A percentile compares a stretch with the other conserved stretches of the same genome.
Conservation (phyloP, 2,113 vertebrate genomes). For the Bufo gargarizans region DNA sequence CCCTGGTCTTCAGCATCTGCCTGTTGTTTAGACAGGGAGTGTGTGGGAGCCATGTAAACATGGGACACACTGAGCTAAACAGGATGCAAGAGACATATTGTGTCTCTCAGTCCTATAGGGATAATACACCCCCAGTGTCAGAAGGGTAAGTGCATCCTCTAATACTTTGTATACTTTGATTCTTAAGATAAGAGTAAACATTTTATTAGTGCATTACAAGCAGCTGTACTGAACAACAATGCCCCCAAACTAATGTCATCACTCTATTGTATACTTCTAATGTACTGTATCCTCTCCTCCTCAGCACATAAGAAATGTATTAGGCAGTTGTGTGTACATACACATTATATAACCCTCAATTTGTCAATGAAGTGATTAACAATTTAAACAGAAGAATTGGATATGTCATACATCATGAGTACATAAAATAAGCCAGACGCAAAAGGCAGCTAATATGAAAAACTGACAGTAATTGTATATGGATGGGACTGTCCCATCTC, state of each 20-base stretch:
- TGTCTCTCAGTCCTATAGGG: neutral
- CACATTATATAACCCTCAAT: neutral
- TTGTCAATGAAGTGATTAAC: neutral
- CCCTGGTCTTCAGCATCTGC: slow-evolving; percentile 47
- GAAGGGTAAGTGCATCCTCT: neutral
- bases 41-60: slow-evolving; percentile 53
- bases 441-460: neutral
- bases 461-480: neutral
- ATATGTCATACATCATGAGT: neutral
- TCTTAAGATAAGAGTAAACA: neutral
- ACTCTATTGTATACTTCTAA: neutral
- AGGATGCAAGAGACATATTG: slow-evolving; percentile 28
- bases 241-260: neutral
- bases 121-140: neutral
- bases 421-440: neutral
- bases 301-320: neutral
- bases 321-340: neutral
- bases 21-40: slow-evolving; percentile 49
- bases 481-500: neutral
- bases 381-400: neutral
- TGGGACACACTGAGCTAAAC: slow-evolving; percentile 34
- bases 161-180: neutral
- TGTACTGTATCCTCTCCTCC: neutral
- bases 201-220: neutral
- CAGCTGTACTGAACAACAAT: neutral